These are phyloP conservation scores for Sprattus sprattus DNA, from an alignment of 2,113 vertebrate genomes.

Conservation along the genomic window DNA sequence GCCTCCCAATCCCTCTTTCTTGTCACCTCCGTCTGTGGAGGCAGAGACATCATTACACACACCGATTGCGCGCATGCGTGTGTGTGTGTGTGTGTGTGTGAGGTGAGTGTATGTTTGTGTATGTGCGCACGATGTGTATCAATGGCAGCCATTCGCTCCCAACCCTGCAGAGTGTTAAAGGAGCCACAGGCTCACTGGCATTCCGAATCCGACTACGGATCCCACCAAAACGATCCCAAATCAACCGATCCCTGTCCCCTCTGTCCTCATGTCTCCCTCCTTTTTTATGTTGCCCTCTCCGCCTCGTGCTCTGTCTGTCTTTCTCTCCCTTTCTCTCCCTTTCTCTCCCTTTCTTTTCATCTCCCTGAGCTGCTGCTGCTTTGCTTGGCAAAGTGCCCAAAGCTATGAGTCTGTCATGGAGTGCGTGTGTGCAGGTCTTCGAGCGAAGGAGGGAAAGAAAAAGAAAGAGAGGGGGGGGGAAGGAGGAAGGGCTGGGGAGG, in stretches of 20 bases:
- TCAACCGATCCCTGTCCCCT: background rate
- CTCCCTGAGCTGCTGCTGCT: slow-evolving; percentile 54
- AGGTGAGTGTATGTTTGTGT: background rate
- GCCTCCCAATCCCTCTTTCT: background rate
- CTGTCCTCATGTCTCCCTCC: background rate
- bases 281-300: no score
- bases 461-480: background rate
- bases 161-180: background rate
- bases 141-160: slow-evolving; percentile 5
- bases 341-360: slow-evolving; percentile 44
- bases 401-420: slow-evolving; percentile 51
- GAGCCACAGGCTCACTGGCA: background rate
- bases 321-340: slow-evolving; percentile 27
- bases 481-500: background rate
- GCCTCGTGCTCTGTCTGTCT: no score
- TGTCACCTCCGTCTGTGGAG: background rate
- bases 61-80: background rate
- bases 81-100: background rate
- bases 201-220: background rate
- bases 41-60: background rate
- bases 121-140: background rate
- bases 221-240: background rate
- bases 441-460: background rate
- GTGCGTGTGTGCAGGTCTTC: slow-evolving; percentile 50
- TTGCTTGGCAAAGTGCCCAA: slow-evolving; percentile 60